A percentile compares a stretch with the other conserved stretches of the same genome.
phyloP scores from a whole-genome alignment of 2,888 invertebrate genomes.

The Isotomurus palustris region DNA sequence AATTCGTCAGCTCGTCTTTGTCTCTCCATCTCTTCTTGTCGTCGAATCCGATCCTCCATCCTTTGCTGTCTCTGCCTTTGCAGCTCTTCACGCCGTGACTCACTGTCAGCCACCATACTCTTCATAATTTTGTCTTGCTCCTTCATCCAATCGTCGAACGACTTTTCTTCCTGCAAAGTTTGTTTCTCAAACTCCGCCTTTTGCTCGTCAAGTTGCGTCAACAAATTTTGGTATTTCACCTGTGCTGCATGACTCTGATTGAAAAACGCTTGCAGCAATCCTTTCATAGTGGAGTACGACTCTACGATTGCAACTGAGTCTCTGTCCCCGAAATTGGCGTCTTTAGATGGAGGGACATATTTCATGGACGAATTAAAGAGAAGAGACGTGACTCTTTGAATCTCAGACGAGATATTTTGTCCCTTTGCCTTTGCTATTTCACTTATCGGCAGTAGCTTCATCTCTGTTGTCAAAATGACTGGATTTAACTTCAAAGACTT shows the following conservation, averaged over 20 bases:
- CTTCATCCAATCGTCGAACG: too few relatives aligned
- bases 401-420: conserved; percentile 16
- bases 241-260: not conserved
- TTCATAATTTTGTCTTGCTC: too few relatives aligned
- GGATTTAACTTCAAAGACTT: conserved; percentile 21
- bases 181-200: not conserved
- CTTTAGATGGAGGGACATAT: not conserved
- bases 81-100: too few relatives aligned
- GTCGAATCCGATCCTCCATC: too few relatives aligned
- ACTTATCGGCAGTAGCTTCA: conserved; percentile 24
- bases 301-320: conserved; percentile 5
- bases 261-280: not conserved
- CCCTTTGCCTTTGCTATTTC: conserved; percentile 21
- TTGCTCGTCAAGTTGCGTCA: not conserved
- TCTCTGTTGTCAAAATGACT: conserved; percentile 12
- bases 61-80: too few relatives aligned
- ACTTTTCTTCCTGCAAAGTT: too few relatives aligned
- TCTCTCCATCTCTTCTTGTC: too few relatives aligned
- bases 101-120: too few relatives aligned
- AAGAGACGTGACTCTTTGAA: conserved; percentile 16
- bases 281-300: not conserved
- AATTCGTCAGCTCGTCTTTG: too few relatives aligned
- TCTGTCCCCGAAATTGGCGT: too few relatives aligned
- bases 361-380: conserved; percentile 17
- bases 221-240: not conserved